Evolutionary conservation across 2,797 vertebrate species (phyloP).

Genomic region (Chelonia mydas): DNA sequence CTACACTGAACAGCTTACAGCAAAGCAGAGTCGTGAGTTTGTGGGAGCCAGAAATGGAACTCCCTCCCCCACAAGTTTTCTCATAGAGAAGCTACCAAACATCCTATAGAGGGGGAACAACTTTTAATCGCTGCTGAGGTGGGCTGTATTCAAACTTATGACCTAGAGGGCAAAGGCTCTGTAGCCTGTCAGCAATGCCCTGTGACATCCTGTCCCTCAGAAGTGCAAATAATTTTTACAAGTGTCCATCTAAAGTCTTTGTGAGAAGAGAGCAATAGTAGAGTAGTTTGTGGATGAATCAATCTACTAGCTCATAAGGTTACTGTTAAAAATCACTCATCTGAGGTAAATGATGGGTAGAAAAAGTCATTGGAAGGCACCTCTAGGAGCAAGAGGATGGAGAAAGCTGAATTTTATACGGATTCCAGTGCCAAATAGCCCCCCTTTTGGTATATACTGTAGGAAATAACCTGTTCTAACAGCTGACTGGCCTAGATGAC

Average conservation of each 20-base stretch:
- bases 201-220: not conserved
- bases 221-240: not conserved
- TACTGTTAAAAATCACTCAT: not conserved
- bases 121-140: not conserved
- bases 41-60: not conserved
- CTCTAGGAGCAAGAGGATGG: not conserved
- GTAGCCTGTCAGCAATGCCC: not conserved
- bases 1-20: not conserved
- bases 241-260: not conserved
- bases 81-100: not conserved
- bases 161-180: not conserved
- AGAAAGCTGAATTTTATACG: not conserved
- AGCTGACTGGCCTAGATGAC: not conserved
- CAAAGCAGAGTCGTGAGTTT: not conserved
- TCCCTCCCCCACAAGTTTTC: not conserved
- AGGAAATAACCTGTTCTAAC: not conserved
- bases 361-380: not conserved
- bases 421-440: not conserved
- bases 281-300: not conserved
- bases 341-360: not conserved
- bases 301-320: not conserved
- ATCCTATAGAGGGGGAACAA: not conserved
- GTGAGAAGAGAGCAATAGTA: not conserved
- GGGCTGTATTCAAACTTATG: not conserved
- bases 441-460: not conserved